Percentiles rank a stretch among this genome's conserved stretches.
Evolutionary conservation across 2,888 invertebrate species (phyloP).

Genomic region (Sialis lutaria): DNA sequence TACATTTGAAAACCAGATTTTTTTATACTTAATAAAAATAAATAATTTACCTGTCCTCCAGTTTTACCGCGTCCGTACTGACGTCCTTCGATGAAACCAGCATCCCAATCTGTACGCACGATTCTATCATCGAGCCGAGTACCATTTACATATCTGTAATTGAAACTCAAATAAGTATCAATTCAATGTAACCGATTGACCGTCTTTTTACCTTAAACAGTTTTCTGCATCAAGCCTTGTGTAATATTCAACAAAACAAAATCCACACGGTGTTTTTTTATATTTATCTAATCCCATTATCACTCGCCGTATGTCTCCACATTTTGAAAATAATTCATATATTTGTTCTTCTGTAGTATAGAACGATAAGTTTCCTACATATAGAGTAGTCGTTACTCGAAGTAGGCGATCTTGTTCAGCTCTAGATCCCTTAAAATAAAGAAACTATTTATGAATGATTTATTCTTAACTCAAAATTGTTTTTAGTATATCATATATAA

Average conservation of each 20-base stretch:
- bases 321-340: conserved; percentile 87
- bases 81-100: conserved; percentile 94
- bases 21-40: neutral
- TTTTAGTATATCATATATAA: neutral
- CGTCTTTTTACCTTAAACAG: conserved; percentile 46
- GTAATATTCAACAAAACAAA: conserved; percentile 96
- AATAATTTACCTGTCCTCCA: conserved; percentile 76
- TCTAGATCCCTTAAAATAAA: conserved; percentile 56
- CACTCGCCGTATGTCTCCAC: conserved; percentile 86
- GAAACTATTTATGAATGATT: neutral
- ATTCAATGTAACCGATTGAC: neutral
- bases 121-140: conserved; percentile 93
- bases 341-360: conserved; percentile 98
- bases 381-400: conserved; percentile 63
- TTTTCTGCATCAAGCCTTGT: conserved; percentile 54
- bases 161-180: neutral
- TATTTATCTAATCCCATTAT: conserved; percentile 97
- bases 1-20: neutral
- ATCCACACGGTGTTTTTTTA: conserved; percentile 97
- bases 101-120: conserved; percentile 97
- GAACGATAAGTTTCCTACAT: conserved; percentile 95
- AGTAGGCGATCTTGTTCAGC: conserved; percentile 72
- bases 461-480: conserved; percentile 6
- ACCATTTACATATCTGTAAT: conserved; percentile 74
- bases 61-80: conserved; percentile 97